A percentile compares a stretch with the other conserved stretches of the same genome.
phyloP scores from a whole-genome alignment of 2,797 vertebrate genomes.

The Alfaro cultratus region DNA sequence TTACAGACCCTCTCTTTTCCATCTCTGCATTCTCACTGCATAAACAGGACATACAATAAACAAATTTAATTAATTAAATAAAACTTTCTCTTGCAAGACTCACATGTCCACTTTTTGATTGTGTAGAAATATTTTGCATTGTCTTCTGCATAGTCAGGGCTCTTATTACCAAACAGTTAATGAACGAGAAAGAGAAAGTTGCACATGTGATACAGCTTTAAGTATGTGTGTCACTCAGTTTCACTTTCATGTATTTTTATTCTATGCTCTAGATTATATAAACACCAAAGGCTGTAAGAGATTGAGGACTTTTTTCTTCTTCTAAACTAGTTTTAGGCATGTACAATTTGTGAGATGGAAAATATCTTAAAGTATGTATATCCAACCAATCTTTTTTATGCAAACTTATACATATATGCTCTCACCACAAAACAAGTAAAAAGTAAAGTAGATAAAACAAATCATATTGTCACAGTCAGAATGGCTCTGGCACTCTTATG shows the following conservation, averaged over 20 bases:
- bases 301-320: not conserved
- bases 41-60: not conserved
- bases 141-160: not conserved
- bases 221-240: not conserved
- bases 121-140: not conserved
- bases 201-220: no score
- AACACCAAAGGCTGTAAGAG: not conserved
- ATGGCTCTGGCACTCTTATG: not conserved
- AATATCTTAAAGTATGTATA: not conserved
- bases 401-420: not conserved
- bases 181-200: not conserved
- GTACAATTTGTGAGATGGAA: not conserved
- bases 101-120: not conserved
- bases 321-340: not conserved
- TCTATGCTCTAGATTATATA: not conserved
- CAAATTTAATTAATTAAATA: not conserved
- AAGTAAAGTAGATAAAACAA: not conserved
- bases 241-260: not conserved
- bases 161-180: not conserved
- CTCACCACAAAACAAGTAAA: not conserved
- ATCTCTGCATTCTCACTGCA: slow-evolving; percentile 16
- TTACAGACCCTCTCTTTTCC: slow-evolving; percentile 16
- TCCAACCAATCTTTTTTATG: not conserved
- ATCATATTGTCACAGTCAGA: not conserved
- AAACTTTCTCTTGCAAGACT: not conserved